phyloP scores from a whole-genome alignment of 2,888 invertebrate genomes.

The Nysson spinosus region DNA sequence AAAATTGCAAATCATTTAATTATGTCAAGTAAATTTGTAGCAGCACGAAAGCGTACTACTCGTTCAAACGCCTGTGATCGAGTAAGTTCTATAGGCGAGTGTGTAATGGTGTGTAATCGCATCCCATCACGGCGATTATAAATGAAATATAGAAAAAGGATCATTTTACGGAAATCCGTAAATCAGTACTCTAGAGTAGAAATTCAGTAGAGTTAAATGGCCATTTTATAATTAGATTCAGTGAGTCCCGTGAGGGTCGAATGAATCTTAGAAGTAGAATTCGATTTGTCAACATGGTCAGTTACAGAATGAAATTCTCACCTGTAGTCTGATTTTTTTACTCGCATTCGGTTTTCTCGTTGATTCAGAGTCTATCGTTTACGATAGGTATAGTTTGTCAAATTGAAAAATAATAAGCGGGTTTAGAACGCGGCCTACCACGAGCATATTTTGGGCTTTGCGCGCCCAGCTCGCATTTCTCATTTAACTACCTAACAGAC shows the following conservation, averaged over 20 bases:
- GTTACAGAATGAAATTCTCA: slow-evolving; percentile 74
- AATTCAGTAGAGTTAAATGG: too few species aligned
- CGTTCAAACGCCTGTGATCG: too few species aligned
- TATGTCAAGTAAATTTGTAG: too few species aligned
- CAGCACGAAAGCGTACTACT: too few species aligned
- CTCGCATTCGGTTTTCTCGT: slow-evolving; percentile 72
- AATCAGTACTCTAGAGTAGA: too few species aligned
- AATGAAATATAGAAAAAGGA: slow-evolving; percentile 1
- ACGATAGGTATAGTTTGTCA: slow-evolving; percentile 57
- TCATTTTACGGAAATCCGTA: slow-evolving; percentile 6
- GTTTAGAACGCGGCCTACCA: slow-evolving; percentile 76
- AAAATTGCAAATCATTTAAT: too few species aligned
- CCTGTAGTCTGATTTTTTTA: slow-evolving; percentile 73
- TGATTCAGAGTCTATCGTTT: slow-evolving; percentile 62
- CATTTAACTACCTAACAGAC: slow-evolving; percentile 59
- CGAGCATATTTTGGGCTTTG: slow-evolving; percentile 75
- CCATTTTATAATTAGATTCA: too few species aligned
- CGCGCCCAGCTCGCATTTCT: slow-evolving; percentile 75
- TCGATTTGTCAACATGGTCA: slow-evolving; percentile 57
- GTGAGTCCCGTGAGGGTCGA: slow-evolving; percentile 18
- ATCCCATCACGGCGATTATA: too few species aligned
- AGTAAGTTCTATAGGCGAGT: too few species aligned
- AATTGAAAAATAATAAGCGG: slow-evolving; percentile 63
- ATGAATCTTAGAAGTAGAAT: background rate
- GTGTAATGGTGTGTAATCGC: too few species aligned